phyloP scores from a whole-genome alignment of 2,113 vertebrate genomes.

The Sterrhoptilus dennistouni region DNA sequence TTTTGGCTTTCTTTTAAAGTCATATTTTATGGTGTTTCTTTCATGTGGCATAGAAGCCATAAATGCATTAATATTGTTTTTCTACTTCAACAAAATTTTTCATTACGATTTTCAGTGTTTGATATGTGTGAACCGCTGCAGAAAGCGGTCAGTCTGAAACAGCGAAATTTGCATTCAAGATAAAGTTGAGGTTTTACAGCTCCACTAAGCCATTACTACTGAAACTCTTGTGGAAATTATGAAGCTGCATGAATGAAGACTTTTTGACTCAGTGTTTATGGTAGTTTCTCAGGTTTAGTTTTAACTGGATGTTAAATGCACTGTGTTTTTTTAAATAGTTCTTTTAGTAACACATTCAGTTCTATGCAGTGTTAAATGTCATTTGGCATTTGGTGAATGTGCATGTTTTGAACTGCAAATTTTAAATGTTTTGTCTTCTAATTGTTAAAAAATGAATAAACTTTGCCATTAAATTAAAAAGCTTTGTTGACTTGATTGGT shows the following conservation, averaged over 20 bases:
- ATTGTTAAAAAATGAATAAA: slow-evolving; percentile 84
- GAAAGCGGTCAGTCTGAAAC: slow-evolving; percentile 53
- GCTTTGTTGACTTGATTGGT: neutral
- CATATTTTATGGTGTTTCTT: slow-evolving; percentile 47
- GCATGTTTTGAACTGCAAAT: slow-evolving; percentile 95
- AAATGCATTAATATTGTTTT: slow-evolving; percentile 49
- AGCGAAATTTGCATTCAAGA: slow-evolving; percentile 60
- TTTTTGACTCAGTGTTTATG: slow-evolving; percentile 80
- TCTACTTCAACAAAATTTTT: slow-evolving; percentile 59
- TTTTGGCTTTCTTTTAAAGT: neutral
- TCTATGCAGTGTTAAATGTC: slow-evolving; percentile 77
- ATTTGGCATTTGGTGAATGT: slow-evolving; percentile 88
- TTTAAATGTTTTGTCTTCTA: slow-evolving; percentile 93
- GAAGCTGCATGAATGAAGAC: slow-evolving; percentile 89
- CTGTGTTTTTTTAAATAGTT: slow-evolving; percentile 84
- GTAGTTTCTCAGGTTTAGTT: slow-evolving; percentile 86
- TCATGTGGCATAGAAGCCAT: slow-evolving; percentile 75
- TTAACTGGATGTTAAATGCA: slow-evolving; percentile 78
- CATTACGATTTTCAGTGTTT: slow-evolving; percentile 38
- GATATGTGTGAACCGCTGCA: slow-evolving; percentile 13
- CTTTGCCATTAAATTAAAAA: slow-evolving; percentile 70
- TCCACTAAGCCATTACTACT: slow-evolving; percentile 78
- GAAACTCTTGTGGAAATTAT: slow-evolving; percentile 78
- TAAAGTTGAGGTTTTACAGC: slow-evolving; percentile 63
- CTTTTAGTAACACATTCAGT: slow-evolving; percentile 68